Evolutionary conservation across 2,888 invertebrate species (phyloP), one percentile per base, ranked within the genome.

Genomic region (Tipula unca): DNA sequence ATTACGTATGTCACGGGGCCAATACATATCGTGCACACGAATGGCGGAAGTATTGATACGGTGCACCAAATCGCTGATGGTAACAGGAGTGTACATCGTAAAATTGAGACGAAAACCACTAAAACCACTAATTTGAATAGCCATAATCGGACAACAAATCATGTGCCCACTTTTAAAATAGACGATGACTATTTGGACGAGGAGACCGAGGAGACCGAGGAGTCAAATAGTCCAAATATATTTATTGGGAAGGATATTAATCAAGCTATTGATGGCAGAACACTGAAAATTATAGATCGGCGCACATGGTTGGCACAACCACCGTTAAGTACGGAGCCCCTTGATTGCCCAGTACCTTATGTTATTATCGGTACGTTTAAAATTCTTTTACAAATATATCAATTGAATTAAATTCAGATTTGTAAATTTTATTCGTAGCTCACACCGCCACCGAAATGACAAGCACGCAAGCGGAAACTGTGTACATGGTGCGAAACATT

Each of bases 1-100:
- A 89, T 92, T 1, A 92, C 91, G n/a, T 90, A 91, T 85, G 90
- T 92, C 17, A 91, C 91, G 86, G 92, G 92, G 5, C 91, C 92
- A 8, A 89, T 91, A 86, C 90, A 90, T 86, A 89, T 91, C 42
- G 90, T 88, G 8, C 86, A 87, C 39, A 82, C 87, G 85, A 32
- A 85, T 39, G 32, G 84, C 84, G 17, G 86, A 86, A 32, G 39
- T 25, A 29, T 85, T 25, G 29, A 32, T 14, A 85, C 25, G 29
- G 25, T 29, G 87, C 29, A 54, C 87, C 3, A 87, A 87, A 85
- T 86, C 86, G 42, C 87, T 87, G 48, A 87, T 86, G 6, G 29
- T n/a, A 29, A 48, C n/a, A 48, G n/a, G 54, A 85, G 17, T 17
- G 2, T 29, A 29, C 48, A 29, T 39, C 42, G 29, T 13, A 39